These are phyloP conservation scores for Potorous gilbertii DNA, from an alignment of 2,797 vertebrate genomes.

Conservation along the genomic window DNA sequence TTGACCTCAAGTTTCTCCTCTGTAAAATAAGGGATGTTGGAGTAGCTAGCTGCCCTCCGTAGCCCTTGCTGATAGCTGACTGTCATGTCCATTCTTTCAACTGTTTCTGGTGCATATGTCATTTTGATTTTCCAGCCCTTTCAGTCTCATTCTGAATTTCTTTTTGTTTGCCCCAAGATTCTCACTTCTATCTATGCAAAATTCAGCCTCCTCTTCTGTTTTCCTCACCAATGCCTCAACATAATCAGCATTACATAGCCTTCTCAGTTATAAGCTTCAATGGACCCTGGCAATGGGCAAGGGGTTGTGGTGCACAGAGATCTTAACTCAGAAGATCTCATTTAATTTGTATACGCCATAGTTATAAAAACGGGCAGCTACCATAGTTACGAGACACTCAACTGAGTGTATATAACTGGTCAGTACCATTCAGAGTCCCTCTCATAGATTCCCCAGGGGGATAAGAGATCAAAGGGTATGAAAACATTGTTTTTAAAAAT, in stretches of 20 bases:
- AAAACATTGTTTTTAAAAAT: background rate
- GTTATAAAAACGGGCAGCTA: background rate
- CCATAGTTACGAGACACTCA: background rate
- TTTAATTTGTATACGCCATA: background rate
- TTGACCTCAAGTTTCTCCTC: background rate
- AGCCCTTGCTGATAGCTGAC: background rate
- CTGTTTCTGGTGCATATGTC: background rate
- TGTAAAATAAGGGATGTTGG: background rate
- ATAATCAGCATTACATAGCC: background rate
- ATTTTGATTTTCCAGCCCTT: background rate
- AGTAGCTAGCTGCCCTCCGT: background rate
- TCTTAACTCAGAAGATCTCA: background rate
- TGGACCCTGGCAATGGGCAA: background rate
- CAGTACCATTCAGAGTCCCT: background rate
- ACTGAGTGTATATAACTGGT: background rate
- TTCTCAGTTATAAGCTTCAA: background rate
- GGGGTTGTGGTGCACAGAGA: background rate
- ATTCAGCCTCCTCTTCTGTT: background rate
- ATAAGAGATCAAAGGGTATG: background rate
- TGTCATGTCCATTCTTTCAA: background rate
- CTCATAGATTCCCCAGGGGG: background rate
- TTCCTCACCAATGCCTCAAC: background rate
- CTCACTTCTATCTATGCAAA: background rate
- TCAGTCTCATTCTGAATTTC: background rate
- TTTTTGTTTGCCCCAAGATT: background rate